phyloP scores from a whole-genome alignment of 2,888 invertebrate genomes.

The Unio pictorum region DNA sequence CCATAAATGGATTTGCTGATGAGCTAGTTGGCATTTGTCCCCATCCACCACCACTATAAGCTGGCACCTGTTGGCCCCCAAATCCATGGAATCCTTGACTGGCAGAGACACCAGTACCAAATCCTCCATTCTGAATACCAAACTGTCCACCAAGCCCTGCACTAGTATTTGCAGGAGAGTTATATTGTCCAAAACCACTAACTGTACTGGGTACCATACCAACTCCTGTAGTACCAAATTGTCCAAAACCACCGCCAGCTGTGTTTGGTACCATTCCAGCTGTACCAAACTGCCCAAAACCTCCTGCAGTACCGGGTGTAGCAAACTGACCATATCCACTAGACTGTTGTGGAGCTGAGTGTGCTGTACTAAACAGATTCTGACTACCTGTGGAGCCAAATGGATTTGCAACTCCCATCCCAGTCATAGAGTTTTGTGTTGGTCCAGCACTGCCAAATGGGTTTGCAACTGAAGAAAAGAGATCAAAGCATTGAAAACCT shows the following conservation, averaged over 20 bases:
- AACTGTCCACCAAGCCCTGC: conserved; percentile 31
- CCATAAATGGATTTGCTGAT: conserved; percentile 62
- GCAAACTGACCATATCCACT: background rate
- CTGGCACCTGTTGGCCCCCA: conserved; percentile 13
- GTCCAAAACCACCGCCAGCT: too few relatives aligned
- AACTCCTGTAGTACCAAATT: too few relatives aligned
- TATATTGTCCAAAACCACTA: too few relatives aligned
- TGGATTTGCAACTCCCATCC: too few relatives aligned
- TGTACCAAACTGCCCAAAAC: conserved; percentile 41
- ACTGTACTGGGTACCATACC: too few relatives aligned
- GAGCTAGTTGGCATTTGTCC: conserved; percentile 27
- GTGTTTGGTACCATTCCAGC: background rate
- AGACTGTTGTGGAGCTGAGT: conserved; percentile 7
- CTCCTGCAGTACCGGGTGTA: conserved; percentile 16
- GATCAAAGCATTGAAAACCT: too few relatives aligned
- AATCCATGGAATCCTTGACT: conserved; percentile 23
- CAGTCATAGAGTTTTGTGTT: too few relatives aligned
- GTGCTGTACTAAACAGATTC: background rate
- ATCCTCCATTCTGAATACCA: conserved; percentile 54
- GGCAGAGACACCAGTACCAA: conserved; percentile 33
- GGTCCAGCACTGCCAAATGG: too few relatives aligned
- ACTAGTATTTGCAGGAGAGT: background rate
- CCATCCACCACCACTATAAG: conserved; percentile 20
- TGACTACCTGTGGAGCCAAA: too few relatives aligned
- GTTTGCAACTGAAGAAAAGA: too few relatives aligned